Evolutionary conservation across 2,888 invertebrate genomes (phyloP).

Genomic region (Nephrotoma flavescens): DNA sequence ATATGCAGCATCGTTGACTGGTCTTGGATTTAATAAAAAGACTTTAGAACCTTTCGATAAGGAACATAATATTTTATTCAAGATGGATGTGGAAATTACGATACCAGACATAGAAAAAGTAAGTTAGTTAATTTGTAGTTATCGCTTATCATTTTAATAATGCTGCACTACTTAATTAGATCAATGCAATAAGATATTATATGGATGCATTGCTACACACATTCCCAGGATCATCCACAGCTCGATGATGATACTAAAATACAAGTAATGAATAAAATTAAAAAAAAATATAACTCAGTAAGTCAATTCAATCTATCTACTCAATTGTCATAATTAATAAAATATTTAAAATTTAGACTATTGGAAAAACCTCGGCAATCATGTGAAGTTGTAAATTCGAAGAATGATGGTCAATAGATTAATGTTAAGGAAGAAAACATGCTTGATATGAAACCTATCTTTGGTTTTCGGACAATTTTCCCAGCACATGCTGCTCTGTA

Average conservation of each 20-base stretch:
- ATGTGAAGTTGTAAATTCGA: constrained; percentile 24
- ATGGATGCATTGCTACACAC: constrained; percentile 51
- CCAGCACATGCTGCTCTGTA: constrained; percentile 37
- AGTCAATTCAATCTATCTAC: constrained; percentile 14
- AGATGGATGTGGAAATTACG: constrained; percentile 58
- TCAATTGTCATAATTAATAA: neutral
- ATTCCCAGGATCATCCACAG: constrained; percentile 25
- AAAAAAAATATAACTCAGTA: constrained; percentile 33
- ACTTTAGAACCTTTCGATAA: constrained; percentile 47
- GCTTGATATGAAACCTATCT: constrained; percentile 22
- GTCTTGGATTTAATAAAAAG: constrained; percentile 52
- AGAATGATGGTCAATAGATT: constrained; percentile 26
- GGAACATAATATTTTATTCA: constrained; percentile 72
- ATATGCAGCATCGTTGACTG: constrained; percentile 70
- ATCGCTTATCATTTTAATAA: constrained; percentile 7
- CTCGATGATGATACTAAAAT: constrained; percentile 25
- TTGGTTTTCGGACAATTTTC: constrained; percentile 30
- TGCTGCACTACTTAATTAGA: constrained; percentile 30
- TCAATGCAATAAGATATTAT: constrained; percentile 57
- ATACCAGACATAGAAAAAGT: constrained; percentile 50
- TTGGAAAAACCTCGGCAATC: constrained; percentile 31
- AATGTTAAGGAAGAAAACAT: constrained; percentile 23
- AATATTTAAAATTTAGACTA: constrained; percentile 21
- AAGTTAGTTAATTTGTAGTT: constrained; percentile 16
- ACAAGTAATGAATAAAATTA: constrained; percentile 32